These are phyloP conservation scores for Sceloporus tristichus DNA, from an alignment of 2,113 vertebrate genomes.

Conservation along the genomic window DNA sequence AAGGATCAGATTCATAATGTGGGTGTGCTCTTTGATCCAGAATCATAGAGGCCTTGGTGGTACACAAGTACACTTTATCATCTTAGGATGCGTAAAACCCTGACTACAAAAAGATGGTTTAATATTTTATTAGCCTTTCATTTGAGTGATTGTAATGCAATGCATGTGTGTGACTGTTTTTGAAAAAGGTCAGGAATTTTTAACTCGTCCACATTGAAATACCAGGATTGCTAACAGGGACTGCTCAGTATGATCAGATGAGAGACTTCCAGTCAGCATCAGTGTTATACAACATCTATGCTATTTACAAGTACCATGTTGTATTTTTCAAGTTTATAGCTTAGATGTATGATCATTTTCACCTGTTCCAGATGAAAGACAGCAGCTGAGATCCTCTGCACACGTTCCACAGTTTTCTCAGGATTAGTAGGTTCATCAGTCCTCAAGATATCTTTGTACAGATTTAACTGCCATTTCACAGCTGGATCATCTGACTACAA, in stretches of 20 bases:
- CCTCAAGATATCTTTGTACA: slow-evolving; percentile 93
- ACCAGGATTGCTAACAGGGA: background rate
- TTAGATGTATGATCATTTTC: background rate
- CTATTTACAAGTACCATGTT: background rate
- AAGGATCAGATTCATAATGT: background rate
- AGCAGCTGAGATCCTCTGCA: slow-evolving; percentile 97
- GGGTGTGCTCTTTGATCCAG: background rate
- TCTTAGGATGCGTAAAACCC: background rate
- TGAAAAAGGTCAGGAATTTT: no score
- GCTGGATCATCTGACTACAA: slow-evolving; percentile 95
- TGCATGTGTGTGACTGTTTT: no score
- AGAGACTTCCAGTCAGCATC: background rate
- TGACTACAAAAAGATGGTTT: background rate
- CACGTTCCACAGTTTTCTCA: slow-evolving; percentile 89
- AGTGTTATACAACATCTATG: background rate
- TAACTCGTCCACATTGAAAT: no score
- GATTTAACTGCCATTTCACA: slow-evolving; percentile 96
- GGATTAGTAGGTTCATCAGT: slow-evolving; percentile 87
- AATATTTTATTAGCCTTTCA: background rate
- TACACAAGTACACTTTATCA: background rate
- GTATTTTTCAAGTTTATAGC: background rate
- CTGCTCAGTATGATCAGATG: background rate
- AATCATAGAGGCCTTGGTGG: background rate
- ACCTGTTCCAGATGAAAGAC: slow-evolving; percentile 95
- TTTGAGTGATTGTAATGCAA: background rate